These are phyloP conservation scores for Lepidurus packardi DNA, from an alignment of 1,140 invertebrate species.

Conservation along the genomic window DNA sequence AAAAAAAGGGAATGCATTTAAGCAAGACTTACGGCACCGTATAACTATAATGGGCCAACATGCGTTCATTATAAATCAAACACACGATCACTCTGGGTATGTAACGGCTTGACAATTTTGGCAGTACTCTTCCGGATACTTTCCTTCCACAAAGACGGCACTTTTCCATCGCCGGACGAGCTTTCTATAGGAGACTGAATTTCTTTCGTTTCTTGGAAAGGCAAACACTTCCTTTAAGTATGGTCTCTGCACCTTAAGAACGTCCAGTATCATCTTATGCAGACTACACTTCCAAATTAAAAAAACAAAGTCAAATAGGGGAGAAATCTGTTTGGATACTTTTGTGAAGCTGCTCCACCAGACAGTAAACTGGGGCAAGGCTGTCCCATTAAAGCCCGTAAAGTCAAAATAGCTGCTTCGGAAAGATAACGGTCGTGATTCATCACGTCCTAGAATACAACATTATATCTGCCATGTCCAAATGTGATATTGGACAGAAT, in stretches of 20 bases:
- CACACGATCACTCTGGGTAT: slow-evolving; percentile 53
- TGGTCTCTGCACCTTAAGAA: slow-evolving; percentile 65
- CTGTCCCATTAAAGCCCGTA: slow-evolving; percentile 74
- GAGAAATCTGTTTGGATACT: slow-evolving; percentile 43
- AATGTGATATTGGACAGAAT: slow-evolving; percentile 28
- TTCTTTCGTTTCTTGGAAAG: slow-evolving; percentile 52
- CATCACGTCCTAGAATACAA: slow-evolving; percentile 63
- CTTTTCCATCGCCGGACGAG: background rate
- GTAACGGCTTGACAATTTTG: slow-evolving; percentile 52
- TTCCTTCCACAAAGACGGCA: too few species aligned
- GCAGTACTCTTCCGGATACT: background rate
- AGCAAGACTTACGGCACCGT: background rate
- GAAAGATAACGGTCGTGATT: slow-evolving; percentile 83
- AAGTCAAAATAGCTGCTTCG: slow-evolving; percentile 80
- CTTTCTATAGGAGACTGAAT: background rate
- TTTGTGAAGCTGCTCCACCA: slow-evolving; percentile 51
- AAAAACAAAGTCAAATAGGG: background rate
- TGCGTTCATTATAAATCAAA: slow-evolving; percentile 69
- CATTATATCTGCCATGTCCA: slow-evolving; percentile 29
- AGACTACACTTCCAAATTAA: background rate
- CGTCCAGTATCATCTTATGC: slow-evolving; percentile 59
- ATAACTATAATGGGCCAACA: slow-evolving; percentile 60
- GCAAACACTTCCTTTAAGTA: slow-evolving; percentile 83
- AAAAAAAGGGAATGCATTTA: slow-evolving; percentile 31
- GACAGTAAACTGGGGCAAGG: slow-evolving; percentile 61